Evolutionary conservation across 2,797 vertebrate genomes (phyloP), one percentile per base, ranked within the genome.

Genomic region (Megalops cyprinoides): DNA sequence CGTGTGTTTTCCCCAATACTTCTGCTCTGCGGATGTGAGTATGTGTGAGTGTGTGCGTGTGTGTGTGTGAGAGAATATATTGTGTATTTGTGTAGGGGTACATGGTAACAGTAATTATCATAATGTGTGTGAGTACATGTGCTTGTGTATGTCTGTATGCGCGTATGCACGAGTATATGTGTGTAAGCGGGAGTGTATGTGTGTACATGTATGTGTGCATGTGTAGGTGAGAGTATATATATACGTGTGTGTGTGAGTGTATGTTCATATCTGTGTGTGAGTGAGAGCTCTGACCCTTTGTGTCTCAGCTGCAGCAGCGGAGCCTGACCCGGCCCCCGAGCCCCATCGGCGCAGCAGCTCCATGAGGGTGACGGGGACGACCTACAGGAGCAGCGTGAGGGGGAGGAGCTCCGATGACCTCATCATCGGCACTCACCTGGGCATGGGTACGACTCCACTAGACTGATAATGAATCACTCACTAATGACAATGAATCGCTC

Each of bases 261-360:
- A 39, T 55, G n/a, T n/a, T n/a, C n/a, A n/a, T n/a, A n/a, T n/a
- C n/a, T n/a, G 14, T 74, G 48, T n/a, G 31, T 71, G 39, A 69
- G 25, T 39, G 31, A 60, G 14, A 46, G 23, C 76, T 77, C 4
- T 89, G 28, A n/a, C n/a, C n/a, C 9, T 20, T 8, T 39, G 37
- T 39, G 28, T 8, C 15, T 39, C 25, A n/a, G 25, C 46, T 90
- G 86, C 91, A 90, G 89, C 92, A 87, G 90, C 93, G 0, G 97
- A 98, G 84, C 91, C 95, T 0, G 95, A 95, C 0, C 92, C 84
- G n/a, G 91, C 87, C 82, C 92, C 93, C 0, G 97, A 97, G 86
- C 96, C 94, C 4, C 96, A 96, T 44, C 95, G 93, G 0, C 95
- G 94, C 79, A 97, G 95, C 88, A 97, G 96, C 90, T 97, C 97